Evolutionary conservation across 2,113 vertebrate genomes (phyloP), one percentile per base, ranked within the genome.

Genomic region (Tyrannus savana): DNA sequence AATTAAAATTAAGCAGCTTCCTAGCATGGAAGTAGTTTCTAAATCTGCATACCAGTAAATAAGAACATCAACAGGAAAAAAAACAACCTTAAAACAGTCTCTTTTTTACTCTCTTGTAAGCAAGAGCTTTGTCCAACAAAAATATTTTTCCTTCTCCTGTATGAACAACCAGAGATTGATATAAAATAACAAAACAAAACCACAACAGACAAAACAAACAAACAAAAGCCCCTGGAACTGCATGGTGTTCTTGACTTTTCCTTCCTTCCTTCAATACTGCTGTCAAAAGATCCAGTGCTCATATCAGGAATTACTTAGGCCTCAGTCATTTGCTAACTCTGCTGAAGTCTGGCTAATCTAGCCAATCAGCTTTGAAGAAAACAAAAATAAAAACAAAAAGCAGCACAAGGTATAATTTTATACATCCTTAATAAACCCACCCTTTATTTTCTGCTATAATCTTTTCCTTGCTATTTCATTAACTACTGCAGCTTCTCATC

Each of bases 1-100:
- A 98, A 98, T 98, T 98, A 98, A 98, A 98, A 98, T 98, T 97
- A 98, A 98, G 98, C 97, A 98, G 97, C 98, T 98, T 97, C 98
- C 97, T 96, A 96, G 96, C 92, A 97, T 96, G 97, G 98, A 98
- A 98, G 98, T 98, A 97, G 98, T 98, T 98, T 98, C 98, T 98
- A 98, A 98, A 98, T 97, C 97, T 98, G 97, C 98, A 98, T 98
- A 98, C 97, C 98, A 98, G 97, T 98, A 98, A 98, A 98, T 98
- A 98, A 98, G 97, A 97, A 97, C 94, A 94, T 94, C 96, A 97
- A 96, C 93, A 97, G 87, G 93, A 98, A 98, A 97, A 71, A 94
- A 63, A 97, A 96, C 88, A 98, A 97, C 90, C 89, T 97, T 97
- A 97, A 92, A 97, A 96, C 93, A 97, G 96, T 98, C 92, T 96